Percentiles rank a stretch among this genome's conserved stretches.
These are phyloP conservation scores for Acromyrmex heyeri DNA, from an alignment of 1,140 invertebrate species.

Conservation along the genomic window DNA sequence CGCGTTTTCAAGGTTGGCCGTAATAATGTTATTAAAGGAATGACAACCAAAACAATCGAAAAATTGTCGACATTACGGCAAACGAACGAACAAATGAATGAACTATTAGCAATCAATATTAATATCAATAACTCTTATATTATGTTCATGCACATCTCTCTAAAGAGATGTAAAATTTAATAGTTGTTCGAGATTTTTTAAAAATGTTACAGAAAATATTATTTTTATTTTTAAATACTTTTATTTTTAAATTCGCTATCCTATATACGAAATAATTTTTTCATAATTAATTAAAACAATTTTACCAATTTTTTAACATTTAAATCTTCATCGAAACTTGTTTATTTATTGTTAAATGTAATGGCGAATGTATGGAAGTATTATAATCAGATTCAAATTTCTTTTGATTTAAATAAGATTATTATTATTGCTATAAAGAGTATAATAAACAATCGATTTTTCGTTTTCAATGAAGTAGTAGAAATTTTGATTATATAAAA, in stretches of 20 bases:
- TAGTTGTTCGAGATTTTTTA: background rate
- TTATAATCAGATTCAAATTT: background rate
- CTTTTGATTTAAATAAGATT: background rate
- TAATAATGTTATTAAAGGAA: slow-evolving; percentile 71
- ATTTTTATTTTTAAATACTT: background rate
- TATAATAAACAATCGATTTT: background rate
- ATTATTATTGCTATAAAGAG: background rate
- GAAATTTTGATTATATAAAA: background rate
- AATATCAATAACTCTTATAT: slow-evolving; percentile 14
- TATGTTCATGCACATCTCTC: background rate
- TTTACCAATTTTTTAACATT: background rate
- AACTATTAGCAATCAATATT: slow-evolving; percentile 32
- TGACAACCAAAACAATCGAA: slow-evolving; percentile 10
- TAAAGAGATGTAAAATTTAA: background rate
- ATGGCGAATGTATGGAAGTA: background rate
- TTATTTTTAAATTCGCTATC: background rate
- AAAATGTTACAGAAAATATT: background rate
- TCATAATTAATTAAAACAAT: slow-evolving; percentile 13
- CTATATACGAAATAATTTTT: background rate
- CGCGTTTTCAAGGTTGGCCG: slow-evolving; percentile 49
- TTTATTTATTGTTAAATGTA: background rate
- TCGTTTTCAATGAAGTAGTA: background rate
- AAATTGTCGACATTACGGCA: background rate
- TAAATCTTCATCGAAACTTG: background rate
- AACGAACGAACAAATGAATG: background rate